Evolutionary conservation across 2,113 vertebrate species (phyloP).

Genomic region (Ondatra zibethicus): DNA sequence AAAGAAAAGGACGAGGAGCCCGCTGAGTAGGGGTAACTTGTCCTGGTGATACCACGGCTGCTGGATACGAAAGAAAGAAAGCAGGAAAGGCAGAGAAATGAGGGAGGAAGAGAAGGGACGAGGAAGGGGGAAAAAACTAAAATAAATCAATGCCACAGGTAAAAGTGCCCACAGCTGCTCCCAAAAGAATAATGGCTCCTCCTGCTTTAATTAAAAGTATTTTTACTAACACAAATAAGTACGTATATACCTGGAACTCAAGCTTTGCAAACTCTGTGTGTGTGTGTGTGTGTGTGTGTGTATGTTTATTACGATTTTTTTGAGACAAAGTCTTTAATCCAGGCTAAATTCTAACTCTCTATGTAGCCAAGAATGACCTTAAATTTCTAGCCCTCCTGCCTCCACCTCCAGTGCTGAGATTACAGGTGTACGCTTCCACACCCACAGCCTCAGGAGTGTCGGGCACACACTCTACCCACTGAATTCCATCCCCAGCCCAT

Average conservation of each 20-base stretch:
- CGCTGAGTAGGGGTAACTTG: not conserved
- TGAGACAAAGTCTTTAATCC: not conserved
- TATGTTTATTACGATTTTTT: not conserved
- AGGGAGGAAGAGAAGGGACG: not conserved
- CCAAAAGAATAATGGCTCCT: not conserved
- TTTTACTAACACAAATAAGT: not conserved
- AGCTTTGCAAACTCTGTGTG: not conserved
- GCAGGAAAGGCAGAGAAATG: not conserved
- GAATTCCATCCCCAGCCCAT: not conserved
- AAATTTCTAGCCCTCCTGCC: not conserved
- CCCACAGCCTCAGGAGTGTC: not conserved
- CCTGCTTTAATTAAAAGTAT: not conserved
- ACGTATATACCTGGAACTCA: not conserved
- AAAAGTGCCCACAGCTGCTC: not conserved
- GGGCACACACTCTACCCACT: not conserved
- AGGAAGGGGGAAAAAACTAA: rapidly evolving
- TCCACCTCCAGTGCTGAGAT: not conserved
- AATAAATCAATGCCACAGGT: not conserved
- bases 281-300: not conserved
- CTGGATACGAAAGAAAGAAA: not conserved
- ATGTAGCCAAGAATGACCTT: not conserved
- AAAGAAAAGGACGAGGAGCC: not conserved
- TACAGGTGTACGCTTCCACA: not conserved
- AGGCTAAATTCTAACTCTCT: not conserved
- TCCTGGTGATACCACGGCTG: not conserved